Evolutionary conservation across 1,140 invertebrate species (phyloP), one percentile per base, ranked within the genome.

Genomic region (Bombus waltoni): DNA sequence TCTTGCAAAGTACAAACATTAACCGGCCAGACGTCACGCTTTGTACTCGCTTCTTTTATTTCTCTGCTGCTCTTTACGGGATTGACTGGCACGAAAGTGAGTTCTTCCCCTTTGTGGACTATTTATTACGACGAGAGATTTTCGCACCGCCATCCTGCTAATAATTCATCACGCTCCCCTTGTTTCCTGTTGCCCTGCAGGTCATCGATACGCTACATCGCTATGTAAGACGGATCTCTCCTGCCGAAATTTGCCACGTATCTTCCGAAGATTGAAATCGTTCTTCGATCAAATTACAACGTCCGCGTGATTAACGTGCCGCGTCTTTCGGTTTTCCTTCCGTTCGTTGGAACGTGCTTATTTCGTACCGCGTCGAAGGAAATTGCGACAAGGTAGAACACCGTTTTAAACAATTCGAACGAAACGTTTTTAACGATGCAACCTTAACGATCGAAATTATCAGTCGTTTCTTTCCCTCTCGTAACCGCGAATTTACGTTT

Each of bases 71-170:
- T 53, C 47, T 68, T 80, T 32, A 22, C 42, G 32, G 18, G 8
- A 15, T n/a, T 28, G 42, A 44, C 59, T 79, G 62, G 11, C 66
- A 28, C 32, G 35, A 66, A 79, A 79, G 40, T 25, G 57, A 35
- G 84, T 76, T 42, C 47, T 80, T 71, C 28, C 66, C 78, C 65
- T 71, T 25, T 15, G 15, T 25, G 13, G 44, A 57, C 66, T 47
- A 5, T 47, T 80, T 80, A 80, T 80, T 71, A 9, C 66, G 44
- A 0, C 40, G 44, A 40, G 42, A 66, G 75, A 88, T 80, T 88
- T 88, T 84, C 71, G 53, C 65, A 40, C 42, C 65, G 40, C 44
- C 78, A 40, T 80, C 28, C 15, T 15, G 28, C 18, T 53, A 53
- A 80, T 71, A 80, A 80, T 80, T 80, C 70, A 80, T 80, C 78